Conservation (phyloP, 2,797 vertebrate species). For the Gymnopithys bicolor region DNA sequence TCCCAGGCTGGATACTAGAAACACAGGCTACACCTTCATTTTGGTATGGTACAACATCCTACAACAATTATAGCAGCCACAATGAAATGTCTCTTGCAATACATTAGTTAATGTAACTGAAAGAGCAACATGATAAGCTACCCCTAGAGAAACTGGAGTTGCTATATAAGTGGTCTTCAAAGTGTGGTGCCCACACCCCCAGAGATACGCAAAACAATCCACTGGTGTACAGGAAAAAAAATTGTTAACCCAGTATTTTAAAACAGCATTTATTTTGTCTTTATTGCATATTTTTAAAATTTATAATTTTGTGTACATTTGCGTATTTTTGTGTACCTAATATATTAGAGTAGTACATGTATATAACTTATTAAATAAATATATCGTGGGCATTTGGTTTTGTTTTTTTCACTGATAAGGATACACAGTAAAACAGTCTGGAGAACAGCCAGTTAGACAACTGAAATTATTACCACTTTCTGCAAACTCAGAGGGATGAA, state of each 20-base stretch:
- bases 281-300: neutral
- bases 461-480: neutral
- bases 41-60: neutral
- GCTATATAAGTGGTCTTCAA: neutral
- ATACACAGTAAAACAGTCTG: neutral
- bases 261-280: neutral
- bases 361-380: neutral
- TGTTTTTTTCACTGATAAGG: neutral
- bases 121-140: neutral
- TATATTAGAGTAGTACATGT: neutral
- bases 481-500: neutral
- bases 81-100: neutral
- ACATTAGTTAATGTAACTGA: neutral
- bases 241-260: neutral
- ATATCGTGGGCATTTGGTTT: neutral
- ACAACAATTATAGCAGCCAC: neutral
- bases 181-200: rapidly evolving
- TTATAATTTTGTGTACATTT: neutral
- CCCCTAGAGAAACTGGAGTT: neutral
- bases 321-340: rapidly evolving
- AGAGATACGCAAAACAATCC: rapidly evolving
- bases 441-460: neutral
- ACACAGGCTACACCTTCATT: neutral
- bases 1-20: neutral
- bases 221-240: neutral